A percentile compares a stretch with the other conserved stretches of the same genome.
These are phyloP conservation scores for Stomorhina lunata DNA, from an alignment of 2,888 invertebrate species.

Conservation along the genomic window DNA sequence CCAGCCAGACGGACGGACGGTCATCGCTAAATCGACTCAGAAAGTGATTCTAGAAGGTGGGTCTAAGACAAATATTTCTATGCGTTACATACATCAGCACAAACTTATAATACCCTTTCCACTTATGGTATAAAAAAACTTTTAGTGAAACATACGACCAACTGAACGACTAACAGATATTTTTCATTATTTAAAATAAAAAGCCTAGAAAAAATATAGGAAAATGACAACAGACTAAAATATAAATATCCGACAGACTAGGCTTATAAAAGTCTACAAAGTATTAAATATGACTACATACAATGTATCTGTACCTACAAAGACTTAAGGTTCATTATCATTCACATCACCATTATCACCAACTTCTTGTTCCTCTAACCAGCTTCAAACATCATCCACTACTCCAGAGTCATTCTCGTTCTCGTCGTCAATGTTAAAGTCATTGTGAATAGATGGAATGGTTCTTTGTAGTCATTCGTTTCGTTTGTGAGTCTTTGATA, in stretches of 20 bases:
- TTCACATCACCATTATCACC: slow-evolving; percentile 18
- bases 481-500: slow-evolving; percentile 19
- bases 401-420: slow-evolving; percentile 9
- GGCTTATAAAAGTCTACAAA: slow-evolving; percentile 45
- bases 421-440: too few species aligned
- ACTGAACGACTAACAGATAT: slow-evolving; percentile 62
- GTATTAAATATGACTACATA: slow-evolving; percentile 16
- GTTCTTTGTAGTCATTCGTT: slow-evolving; percentile 32
- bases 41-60: too few species aligned
- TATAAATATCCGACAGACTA: slow-evolving; percentile 7
- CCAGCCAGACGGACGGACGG: too few species aligned
- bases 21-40: too few species aligned
- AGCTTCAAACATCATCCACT: background rate
- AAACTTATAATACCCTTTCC: too few species aligned
- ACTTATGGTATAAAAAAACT: background rate
- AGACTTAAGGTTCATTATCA: slow-evolving; percentile 39
- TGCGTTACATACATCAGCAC: too few species aligned
- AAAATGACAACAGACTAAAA: too few species aligned
- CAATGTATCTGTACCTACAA: background rate
- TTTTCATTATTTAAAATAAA: slow-evolving; percentile 41
- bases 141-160: slow-evolving; percentile 49
- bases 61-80: too few species aligned
- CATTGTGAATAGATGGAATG: slow-evolving; percentile 28
- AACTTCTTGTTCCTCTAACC: slow-evolving; percentile 13
- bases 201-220: background rate